A percentile compares a stretch with the other conserved stretches of the same genome.
Evolutionary conservation across 1,140 invertebrate genomes (phyloP).

Genomic region (Drosophila azteca): DNA sequence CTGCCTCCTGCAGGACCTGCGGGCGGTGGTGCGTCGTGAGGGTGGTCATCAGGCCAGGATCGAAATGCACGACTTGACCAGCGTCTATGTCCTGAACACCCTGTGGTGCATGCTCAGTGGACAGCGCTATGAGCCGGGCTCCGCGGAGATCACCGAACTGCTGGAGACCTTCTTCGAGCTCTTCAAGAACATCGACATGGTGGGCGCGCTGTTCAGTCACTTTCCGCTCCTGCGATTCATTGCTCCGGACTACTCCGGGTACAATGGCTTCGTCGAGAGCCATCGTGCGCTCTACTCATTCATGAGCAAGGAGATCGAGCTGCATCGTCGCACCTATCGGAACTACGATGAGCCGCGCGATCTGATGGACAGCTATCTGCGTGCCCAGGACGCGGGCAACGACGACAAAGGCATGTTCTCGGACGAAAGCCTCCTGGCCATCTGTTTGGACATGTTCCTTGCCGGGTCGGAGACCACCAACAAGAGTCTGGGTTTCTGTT

Average conservation of each 20-base stretch:
- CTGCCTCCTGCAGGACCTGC: constrained; percentile 86
- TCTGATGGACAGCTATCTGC: constrained; percentile 93
- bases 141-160: constrained; percentile 87
- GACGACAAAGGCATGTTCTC: constrained; percentile 83
- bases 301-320: constrained; percentile 88
- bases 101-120: constrained; percentile 95
- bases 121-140: constrained; percentile 87
- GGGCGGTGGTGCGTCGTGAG: constrained; percentile 83
- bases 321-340: constrained; percentile 89
- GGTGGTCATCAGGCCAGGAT: constrained; percentile 83
- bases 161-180: constrained; percentile 89
- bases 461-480: constrained; percentile 93
- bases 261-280: constrained; percentile 88
- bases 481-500: constrained; percentile 90
- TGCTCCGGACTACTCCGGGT: constrained; percentile 90
- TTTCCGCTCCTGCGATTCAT: constrained; percentile 90
- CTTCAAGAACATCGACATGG: constrained; percentile 90
- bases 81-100: constrained; percentile 91
- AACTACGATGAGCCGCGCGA: constrained; percentile 88
- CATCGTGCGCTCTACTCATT: constrained; percentile 90
- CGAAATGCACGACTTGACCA: constrained; percentile 89
- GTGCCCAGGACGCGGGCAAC: constrained; percentile 86
- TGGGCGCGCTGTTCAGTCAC: constrained; percentile 90
- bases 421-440: constrained; percentile 89
- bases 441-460: constrained; percentile 92